Evolutionary conservation across 2,888 invertebrate genomes (phyloP), one percentile per base, ranked within the genome.

Genomic region (Epinotia ramella): DNA sequence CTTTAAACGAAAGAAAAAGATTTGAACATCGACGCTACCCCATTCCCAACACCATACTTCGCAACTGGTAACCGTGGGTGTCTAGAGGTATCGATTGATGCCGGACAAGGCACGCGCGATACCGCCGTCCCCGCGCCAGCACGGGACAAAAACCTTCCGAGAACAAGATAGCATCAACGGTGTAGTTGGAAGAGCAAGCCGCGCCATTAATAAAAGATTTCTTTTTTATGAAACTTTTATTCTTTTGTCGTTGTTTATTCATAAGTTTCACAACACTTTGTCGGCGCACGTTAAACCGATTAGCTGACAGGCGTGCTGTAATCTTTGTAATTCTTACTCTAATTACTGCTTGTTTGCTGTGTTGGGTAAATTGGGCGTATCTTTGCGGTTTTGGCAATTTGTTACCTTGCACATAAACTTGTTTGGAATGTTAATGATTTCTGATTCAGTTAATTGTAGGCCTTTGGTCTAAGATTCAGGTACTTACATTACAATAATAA

Each of bases 131-230:
- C 49, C 68, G 62, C 3, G 79, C 28, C 28, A 69, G 82, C 91
- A 57, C 56, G 86, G 79, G 90, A 89, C 77, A 80, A 62, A 79
- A 77, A 79, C 33, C 74, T 94, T 94, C 94, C 83, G 82, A 91
- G 94, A 94, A 94, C 84, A 92, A 92, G 94, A 94, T 94, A 92
- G 90, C 88, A 94, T 93, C 93, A 86, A 86, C 86, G 84, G 86
- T 84, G 86, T 40, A 40, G 40, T 40, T 40, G 86, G 90, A 88
- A 88, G 90, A 85, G 84, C 86, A 90, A 83, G 89, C 89, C 90
- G 90, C 89, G 89, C 84, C 87, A 86, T 90, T 89, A 90, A 92
- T 90, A 91, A 89, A 88, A 81, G 78, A 78, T 84, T 86, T 86
- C 83, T 84, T 87, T 79, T 78, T 80, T 81, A 78, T 72, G 74